Evolutionary conservation across 2,113 vertebrate species (phyloP).

Genomic region (Bungarus multicinctus): DNA sequence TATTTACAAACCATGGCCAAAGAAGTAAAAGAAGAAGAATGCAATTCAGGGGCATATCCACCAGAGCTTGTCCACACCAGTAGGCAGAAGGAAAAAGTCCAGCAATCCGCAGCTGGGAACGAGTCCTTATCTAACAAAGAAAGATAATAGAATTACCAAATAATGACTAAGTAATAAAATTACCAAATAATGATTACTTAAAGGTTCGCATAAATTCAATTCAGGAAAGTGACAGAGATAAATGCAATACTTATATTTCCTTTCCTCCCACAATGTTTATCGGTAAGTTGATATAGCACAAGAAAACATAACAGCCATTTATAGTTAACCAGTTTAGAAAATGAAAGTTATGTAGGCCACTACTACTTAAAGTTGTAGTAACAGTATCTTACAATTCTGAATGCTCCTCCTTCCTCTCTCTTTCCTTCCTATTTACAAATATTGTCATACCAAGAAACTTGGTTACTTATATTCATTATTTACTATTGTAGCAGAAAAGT

Average conservation of each 20-base stretch:
- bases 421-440: background rate
- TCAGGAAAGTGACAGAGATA: background rate
- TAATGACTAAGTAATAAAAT: background rate
- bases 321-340: background rate
- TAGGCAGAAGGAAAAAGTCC: slow-evolving; percentile 87
- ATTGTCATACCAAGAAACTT: background rate
- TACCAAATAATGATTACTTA: background rate
- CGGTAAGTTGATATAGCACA: background rate
- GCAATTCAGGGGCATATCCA: slow-evolving; percentile 82
- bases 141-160: background rate
- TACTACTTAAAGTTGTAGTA: background rate
- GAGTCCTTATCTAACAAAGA: slow-evolving; percentile 74
- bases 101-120: slow-evolving; percentile 76
- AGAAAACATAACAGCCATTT: no score
- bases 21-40: slow-evolving; percentile 74
- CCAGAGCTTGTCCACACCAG: slow-evolving; percentile 86
- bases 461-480: background rate
- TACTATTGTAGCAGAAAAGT: background rate
- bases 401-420: background rate
- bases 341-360: background rate
- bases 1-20: background rate
- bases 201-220: background rate
- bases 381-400: background rate
- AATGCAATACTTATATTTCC: background rate
- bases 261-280: background rate